Evolutionary conservation across 2,888 invertebrate genomes (phyloP).

Genomic region (Julus scandinavius): DNA sequence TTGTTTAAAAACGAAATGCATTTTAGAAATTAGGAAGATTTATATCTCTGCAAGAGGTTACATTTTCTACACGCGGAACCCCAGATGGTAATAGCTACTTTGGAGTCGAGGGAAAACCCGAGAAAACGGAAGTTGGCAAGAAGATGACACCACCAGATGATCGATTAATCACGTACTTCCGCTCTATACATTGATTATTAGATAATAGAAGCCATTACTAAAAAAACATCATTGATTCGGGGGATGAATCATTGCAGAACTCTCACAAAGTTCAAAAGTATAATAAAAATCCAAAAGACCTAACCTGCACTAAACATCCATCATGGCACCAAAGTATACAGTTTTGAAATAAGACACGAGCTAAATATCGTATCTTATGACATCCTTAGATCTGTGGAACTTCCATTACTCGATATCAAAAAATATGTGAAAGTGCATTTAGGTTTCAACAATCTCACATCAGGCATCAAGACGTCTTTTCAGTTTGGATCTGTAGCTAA

Average conservation of each 20-base stretch:
- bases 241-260: not conserved
- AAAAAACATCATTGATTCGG: not conserved
- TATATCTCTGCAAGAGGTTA: not conserved
- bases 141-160: conserved; percentile 30
- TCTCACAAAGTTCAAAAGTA: not conserved
- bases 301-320: not conserved
- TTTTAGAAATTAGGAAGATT: conserved; percentile 31
- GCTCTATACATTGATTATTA: conserved; percentile 35
- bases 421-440: too few relatives aligned
- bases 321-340: not conserved
- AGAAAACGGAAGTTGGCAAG: conserved; percentile 36
- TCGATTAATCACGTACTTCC: conserved; percentile 39
- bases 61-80: not conserved
- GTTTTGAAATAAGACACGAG: not conserved
- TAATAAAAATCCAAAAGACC: not conserved
- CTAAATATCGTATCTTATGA: too few relatives aligned
- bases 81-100: not conserved
- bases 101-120: not conserved
- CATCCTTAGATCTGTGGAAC: too few relatives aligned
- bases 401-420: too few relatives aligned
- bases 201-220: not conserved
- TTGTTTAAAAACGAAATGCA: conserved; percentile 34
- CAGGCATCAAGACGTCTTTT: too few relatives aligned
- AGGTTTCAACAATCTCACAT: too few relatives aligned
- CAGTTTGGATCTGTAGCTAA: not conserved